phyloP scores from a whole-genome alignment of 2,888 invertebrate genomes.

The Aphodius sticticus region DNA sequence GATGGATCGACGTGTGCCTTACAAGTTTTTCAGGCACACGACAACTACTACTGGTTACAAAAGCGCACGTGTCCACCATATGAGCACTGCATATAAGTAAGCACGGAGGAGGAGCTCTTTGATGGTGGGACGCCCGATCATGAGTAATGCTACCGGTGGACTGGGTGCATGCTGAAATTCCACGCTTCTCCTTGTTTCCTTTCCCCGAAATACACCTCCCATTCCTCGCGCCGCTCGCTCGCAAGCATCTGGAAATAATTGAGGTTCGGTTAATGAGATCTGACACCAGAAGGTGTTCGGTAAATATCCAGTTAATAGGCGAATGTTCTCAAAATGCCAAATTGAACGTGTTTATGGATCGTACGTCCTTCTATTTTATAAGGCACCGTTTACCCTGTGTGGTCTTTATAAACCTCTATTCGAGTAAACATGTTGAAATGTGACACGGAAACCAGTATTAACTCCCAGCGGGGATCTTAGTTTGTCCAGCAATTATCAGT shows the following conservation, averaged over 20 bases:
- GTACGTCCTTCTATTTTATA: slow-evolving; percentile 43
- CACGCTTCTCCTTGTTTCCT: slow-evolving; percentile 16
- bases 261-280: slow-evolving; percentile 51
- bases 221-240: neutral
- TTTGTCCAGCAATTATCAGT: slow-evolving; percentile 13
- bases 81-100: slow-evolving; percentile 32
- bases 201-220: slow-evolving; percentile 28
- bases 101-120: slow-evolving; percentile 42
- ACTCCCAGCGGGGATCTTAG: slow-evolving; percentile 5
- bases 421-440: neutral
- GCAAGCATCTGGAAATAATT: slow-evolving; percentile 51
- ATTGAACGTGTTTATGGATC: slow-evolving; percentile 51
- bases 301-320: slow-evolving; percentile 53
- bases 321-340: slow-evolving; percentile 51
- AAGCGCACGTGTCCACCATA: slow-evolving; percentile 44
- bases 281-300: slow-evolving; percentile 46
- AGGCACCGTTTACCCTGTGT: neutral
- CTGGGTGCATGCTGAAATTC: slow-evolving; percentile 16
- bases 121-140: slow-evolving; percentile 41
- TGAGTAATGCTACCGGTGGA: slow-evolving; percentile 42
- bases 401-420: neutral
- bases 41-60: slow-evolving; percentile 30
- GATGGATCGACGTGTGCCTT: slow-evolving; percentile 37
- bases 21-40: slow-evolving; percentile 33
- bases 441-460: neutral